phyloP scores from a whole-genome alignment of 2,113 vertebrate species.

The Parus major region DNA sequence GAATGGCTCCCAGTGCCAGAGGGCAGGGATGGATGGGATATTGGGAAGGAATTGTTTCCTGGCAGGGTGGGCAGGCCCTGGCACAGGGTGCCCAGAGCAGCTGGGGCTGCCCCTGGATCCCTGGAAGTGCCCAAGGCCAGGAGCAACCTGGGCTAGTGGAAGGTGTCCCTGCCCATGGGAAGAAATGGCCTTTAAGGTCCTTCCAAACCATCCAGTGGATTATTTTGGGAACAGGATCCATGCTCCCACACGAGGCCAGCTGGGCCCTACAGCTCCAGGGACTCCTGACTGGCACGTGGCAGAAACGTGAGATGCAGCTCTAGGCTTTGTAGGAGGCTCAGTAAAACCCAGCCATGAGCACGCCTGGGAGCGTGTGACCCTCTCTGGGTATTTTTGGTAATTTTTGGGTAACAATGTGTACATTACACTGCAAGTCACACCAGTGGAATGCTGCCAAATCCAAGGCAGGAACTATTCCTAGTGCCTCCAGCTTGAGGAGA shows the following conservation, averaged over 20 bases:
- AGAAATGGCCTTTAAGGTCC: fast-evolving
- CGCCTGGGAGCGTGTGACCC: fast-evolving
- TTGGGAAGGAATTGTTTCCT: background rate
- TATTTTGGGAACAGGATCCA: background rate
- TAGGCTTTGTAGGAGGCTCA: background rate
- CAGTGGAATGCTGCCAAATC: background rate
- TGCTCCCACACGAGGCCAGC: background rate
- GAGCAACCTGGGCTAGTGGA: fast-evolving
- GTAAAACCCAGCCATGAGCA: background rate
- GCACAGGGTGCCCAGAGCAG: background rate
- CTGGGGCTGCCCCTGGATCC: background rate
- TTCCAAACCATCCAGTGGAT: background rate
- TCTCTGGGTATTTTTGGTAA: background rate
- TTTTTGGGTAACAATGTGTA: background rate
- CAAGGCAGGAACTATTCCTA: background rate
- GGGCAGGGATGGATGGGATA: background rate
- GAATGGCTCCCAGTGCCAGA: background rate
- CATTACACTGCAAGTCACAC: background rate
- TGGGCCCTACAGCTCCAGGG: background rate
- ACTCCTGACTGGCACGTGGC: fast-evolving
- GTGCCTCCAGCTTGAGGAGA: background rate
- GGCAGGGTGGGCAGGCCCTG: fast-evolving
- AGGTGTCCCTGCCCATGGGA: background rate
- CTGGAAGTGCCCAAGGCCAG: background rate
- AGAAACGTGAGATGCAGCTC: background rate